These are phyloP conservation scores for Melanotaenia pygmaea DNA, from an alignment of 2,797 vertebrate species.

Conservation along the genomic window DNA sequence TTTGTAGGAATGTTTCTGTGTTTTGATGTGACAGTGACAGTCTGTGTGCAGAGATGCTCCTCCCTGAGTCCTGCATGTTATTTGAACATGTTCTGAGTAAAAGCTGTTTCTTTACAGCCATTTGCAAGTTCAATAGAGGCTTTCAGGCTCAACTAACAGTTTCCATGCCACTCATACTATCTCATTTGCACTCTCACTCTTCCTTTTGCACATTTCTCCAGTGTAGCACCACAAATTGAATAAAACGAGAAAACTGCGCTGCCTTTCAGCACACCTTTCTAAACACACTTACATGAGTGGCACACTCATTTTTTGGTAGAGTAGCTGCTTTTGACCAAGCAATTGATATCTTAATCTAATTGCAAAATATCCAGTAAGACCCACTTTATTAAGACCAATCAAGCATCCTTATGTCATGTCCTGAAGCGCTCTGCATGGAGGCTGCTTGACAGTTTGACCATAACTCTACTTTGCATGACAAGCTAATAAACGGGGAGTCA, in stretches of 20 bases:
- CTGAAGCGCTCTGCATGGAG: constrained; percentile 33
- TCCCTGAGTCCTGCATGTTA: constrained; percentile 53
- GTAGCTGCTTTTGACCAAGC: constrained; percentile 4
- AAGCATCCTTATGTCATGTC: constrained; percentile 25
- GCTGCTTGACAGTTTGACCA: constrained; percentile 36
- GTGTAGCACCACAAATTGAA: constrained; percentile 52
- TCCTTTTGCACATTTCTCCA: constrained; percentile 44
- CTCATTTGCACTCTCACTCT: constrained; percentile 41
- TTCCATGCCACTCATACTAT: constrained; percentile 78
- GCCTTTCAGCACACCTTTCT: constrained; percentile 54
- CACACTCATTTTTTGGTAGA: constrained; percentile 35
- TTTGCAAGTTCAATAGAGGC: constrained; percentile 66
- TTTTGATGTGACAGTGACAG: background rate
- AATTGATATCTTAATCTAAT: constrained; percentile 26
- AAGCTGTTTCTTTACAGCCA: constrained; percentile 63
- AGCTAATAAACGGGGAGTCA: constrained; percentile 59
- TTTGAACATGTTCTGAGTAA: constrained; percentile 54
- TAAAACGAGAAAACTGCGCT: constrained; percentile 31
- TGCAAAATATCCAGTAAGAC: constrained; percentile 8
- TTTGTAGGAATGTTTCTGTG: constrained; percentile 21
- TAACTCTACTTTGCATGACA: constrained; percentile 53
- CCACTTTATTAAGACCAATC: constrained; percentile 21
- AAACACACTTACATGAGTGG: constrained; percentile 34
- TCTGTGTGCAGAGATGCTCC: background rate
- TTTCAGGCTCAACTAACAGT: constrained; percentile 65